Base-by-base conservation (phyloP, 37 sponge, comb jelly and placozoan species). In the Diacarnus erythraeanus region DNA sequence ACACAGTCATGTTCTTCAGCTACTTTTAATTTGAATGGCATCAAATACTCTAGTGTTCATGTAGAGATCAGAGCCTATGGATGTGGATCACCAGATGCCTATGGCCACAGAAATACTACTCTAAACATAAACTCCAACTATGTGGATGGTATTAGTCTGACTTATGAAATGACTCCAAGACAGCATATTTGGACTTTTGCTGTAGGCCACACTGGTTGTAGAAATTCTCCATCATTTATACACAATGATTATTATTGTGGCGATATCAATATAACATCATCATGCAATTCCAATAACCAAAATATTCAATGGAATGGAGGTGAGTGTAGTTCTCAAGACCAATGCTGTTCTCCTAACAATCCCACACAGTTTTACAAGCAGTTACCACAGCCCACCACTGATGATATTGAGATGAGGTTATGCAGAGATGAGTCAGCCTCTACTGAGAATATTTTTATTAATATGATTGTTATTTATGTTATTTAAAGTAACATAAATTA, bases 11-110 rank as follows among this genome's bases (percentile, higher is more conserved):
- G 85, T 38, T 89, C 75, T 58, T 74, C 76, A 57, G 44, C 71
- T 34, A 71, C 38, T 22, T 81, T 63, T 51, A 6, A 38, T 5
- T 37, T 54, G 22, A 3, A 67, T 60, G 73, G 79, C 17, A 47
- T 79, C 21, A 39, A 33, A 42, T 89, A 84, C 76, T 67, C 76
- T 38, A 43, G 80, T 18, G 77, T 89, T 1, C 84, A 85, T 75
- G 90, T 85, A 43, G 57, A 75, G 58, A 70, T 83, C 38, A 57
- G 33, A 67, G 90, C 80, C 8, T 89, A 84, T 70, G 80, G 84
- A 40, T 34, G 42, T 35, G 34, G 33, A 20, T 37, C 70, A 23
- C 44, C 76, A 26, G 76, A 80, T 60, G 85, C 60, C 2, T 80
- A 80, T 57, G 60, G 60, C 18, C 30, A 35, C 17, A 30, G 34